phyloP scores from a whole-genome alignment of 1,140 invertebrate genomes.

The Heterodera schachtii region DNA sequence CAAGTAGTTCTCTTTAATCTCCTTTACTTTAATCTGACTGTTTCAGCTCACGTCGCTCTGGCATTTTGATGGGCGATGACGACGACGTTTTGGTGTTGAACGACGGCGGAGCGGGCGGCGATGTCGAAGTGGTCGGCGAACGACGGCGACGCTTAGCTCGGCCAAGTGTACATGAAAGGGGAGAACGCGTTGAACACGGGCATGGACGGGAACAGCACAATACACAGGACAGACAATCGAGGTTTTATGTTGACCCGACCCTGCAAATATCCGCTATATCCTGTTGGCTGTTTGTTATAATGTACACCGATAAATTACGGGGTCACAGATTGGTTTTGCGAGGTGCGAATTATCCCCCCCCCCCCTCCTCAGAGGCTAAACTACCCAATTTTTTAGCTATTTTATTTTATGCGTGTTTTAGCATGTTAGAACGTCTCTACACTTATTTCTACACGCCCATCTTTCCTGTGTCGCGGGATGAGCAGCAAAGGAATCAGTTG shows the following conservation, averaged over 20 bases:
- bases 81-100: slow-evolving; percentile 43
- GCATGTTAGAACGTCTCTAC: not conserved
- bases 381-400: not conserved
- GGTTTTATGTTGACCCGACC: not conserved
- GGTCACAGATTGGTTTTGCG: too few relatives aligned
- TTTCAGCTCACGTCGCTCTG: slow-evolving; percentile 33
- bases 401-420: not conserved
- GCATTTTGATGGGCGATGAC: slow-evolving; percentile 18
- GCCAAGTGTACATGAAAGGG: not conserved
- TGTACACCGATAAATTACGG: too few relatives aligned
- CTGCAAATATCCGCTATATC: too few relatives aligned
- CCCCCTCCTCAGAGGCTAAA: too few relatives aligned
- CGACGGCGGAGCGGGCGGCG: slow-evolving; percentile 30
- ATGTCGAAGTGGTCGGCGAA: slow-evolving; percentile 43
- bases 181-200: not conserved
- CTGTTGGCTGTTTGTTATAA: too few relatives aligned
- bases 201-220: not conserved
- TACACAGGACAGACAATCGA: not conserved
- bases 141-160: slow-evolving; percentile 1
- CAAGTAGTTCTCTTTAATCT: too few relatives aligned
- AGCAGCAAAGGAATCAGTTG: not conserved
- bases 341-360: too few relatives aligned
- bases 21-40: too few relatives aligned
- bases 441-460: not conserved
- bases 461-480: not conserved